Conservation (phyloP, 2,797 vertebrate species). For the Sebastes matsubarae region DNA sequence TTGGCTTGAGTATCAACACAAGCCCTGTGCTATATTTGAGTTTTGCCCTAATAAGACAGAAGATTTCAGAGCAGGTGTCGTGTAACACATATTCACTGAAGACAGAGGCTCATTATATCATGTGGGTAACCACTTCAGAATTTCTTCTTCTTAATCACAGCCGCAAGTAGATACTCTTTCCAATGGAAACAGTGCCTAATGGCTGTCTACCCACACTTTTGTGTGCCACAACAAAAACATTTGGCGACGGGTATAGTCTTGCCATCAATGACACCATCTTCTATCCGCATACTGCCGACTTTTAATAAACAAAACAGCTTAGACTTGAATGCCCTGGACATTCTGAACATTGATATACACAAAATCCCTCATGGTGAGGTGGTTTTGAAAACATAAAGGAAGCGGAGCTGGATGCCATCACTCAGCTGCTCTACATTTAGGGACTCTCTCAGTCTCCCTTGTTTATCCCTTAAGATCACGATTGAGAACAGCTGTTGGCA, state of each 20-base stretch:
- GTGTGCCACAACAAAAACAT: neutral
- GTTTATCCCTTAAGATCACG: slow-evolving; percentile 55
- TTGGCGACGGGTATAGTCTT: neutral
- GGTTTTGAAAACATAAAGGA: slow-evolving; percentile 27
- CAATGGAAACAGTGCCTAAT: neutral
- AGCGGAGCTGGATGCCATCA: slow-evolving; percentile 40
- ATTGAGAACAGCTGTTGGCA: slow-evolving; percentile 75
- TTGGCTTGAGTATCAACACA: slow-evolving; percentile 60
- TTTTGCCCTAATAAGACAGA: slow-evolving; percentile 79
- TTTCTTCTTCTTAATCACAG: slow-evolving; percentile 63
- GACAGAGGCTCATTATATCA: slow-evolving; percentile 74
- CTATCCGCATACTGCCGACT: neutral
- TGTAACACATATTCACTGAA: slow-evolving; percentile 64
- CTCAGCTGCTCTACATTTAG: slow-evolving; percentile 60
- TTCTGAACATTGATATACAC: neutral
- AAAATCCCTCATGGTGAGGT: neutral
- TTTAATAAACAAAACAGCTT: neutral
- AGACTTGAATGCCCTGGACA: neutral
- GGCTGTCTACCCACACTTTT: neutral
- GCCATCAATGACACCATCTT: neutral
- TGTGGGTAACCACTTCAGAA: slow-evolving; percentile 70
- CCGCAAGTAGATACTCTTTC: slow-evolving; percentile 44
- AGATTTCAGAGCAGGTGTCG: slow-evolving; percentile 67
- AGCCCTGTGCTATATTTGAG: slow-evolving; percentile 77
- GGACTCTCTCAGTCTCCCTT: slow-evolving; percentile 56